Evolutionary conservation across 2,797 vertebrate species (phyloP), one percentile per base, ranked within the genome.

Genomic region (Gambusia yucatana): DNA sequence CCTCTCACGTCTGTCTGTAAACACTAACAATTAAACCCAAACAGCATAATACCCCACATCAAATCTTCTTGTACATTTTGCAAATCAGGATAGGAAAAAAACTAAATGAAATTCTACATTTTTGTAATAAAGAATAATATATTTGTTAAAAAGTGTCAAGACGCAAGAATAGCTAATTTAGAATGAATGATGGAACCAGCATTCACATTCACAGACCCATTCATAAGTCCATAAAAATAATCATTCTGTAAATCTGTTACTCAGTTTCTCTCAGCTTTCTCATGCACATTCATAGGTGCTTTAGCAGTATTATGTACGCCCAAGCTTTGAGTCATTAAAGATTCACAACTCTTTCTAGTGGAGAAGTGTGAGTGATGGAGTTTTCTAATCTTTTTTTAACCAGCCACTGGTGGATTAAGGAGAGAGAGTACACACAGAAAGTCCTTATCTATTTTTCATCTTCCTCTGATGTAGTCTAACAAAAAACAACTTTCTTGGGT

Each of bases 391-490:
- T 97, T 95, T 84, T 69, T 84, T 72, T 85, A 91, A 94, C 30
- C 8, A 39, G 33, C 96, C 93, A 0, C 93, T 96, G 84, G 96
- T 96, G 88, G 97, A 97, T 0, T 95, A 77, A 0, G 95, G 96
- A 16, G 96, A 96, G 5, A 0, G 20, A 50, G 0, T 52, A 25
- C 50, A 95, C 83, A 72, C 1, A 8, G 7, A 7, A 65, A 65
- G 97, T 97, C 72, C 95, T 94, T 78, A 78, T 97, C 96, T 96
- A 96, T 14, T 94, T 67, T 1, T 97, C 96, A 77, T 96, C 95
- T 59, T 91, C 80, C 2, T 87, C 0, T 0, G 43, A 81, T 30
- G 96, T 6, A 1, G 95, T 89, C 0, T 94, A 94, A 0, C 80
- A 20, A 61, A 46, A 39, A 97, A 74, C 0, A 86, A 79, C 14